phyloP scores from a whole-genome alignment of 1,140 invertebrate genomes.

The Heliothis virescens region DNA sequence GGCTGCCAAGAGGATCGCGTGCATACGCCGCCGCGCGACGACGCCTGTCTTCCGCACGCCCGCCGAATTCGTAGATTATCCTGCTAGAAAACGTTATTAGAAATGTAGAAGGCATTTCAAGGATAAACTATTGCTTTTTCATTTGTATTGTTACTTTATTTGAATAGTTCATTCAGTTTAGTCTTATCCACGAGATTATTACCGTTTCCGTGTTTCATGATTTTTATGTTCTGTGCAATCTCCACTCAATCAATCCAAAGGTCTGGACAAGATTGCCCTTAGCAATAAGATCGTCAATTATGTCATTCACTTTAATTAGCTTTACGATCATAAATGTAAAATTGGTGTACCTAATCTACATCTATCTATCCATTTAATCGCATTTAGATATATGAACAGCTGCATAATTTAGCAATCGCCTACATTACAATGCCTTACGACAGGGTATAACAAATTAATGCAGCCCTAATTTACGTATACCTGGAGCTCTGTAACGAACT shows the following conservation, averaged over 20 bases:
- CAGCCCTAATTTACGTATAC: not conserved
- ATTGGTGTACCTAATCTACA: too few relatives aligned
- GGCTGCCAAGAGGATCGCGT: slow-evolving; percentile 49
- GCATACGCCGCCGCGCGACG: slow-evolving; percentile 19
- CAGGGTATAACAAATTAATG: not conserved
- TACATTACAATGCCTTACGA: not conserved
- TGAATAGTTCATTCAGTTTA: not conserved
- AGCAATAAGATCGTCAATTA: too few relatives aligned
- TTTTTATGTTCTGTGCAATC: too few relatives aligned
- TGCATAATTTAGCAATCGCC: not conserved
- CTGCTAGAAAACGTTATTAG: slow-evolving; percentile 20
- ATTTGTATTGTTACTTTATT: not conserved
- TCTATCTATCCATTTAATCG: too few relatives aligned
- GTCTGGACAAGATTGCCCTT: too few relatives aligned
- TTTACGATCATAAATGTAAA: too few relatives aligned
- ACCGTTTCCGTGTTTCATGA: too few relatives aligned
- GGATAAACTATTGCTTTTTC: not conserved
- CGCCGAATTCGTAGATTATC: slow-evolving; percentile 40
- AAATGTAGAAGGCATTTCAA: not conserved
- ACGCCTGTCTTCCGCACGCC: slow-evolving; percentile 44
- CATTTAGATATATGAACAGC: too few relatives aligned
- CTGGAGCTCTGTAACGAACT: not conserved
- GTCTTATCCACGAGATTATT: too few relatives aligned
- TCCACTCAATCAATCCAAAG: too few relatives aligned
- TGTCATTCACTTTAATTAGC: too few relatives aligned